Base-by-base conservation (phyloP, 1,140 invertebrate species). In the Lepidotrigona ventralis region DNA sequence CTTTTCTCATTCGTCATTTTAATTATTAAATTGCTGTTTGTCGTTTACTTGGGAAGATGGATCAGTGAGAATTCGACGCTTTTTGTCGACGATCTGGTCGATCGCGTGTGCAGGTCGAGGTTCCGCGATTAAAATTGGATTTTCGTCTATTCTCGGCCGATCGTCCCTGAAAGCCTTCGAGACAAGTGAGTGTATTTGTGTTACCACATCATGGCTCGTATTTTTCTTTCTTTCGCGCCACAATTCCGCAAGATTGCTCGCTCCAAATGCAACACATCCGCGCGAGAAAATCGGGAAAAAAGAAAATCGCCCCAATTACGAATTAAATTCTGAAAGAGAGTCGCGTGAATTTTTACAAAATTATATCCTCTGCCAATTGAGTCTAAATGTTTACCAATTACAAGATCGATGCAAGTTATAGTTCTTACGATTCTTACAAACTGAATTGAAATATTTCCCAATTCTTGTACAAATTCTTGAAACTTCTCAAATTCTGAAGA, bases 121-220 rank as follows among this genome's bases (percentile, higher is more conserved):
- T 90, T 87, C 86, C 79, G 85, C 51, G 88, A 88, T 89, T 89
- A 89, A 89, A 90, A 88, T 90, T 90, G 86, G 83, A 90, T 88
- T 88, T 90, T 86, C 83, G 80, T 86, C 86, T 90, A 90, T 90
- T 90, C 83, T 85, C 70, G 82, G 82, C 83, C 33, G 73, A 8
- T 29, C 78, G 89, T 75, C 86, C 88, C 84, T 89, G 89, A 90
- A 86, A 86, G 84, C 84, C 89, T 89, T 85, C 78, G 74, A 85
- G 80, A 85, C 83, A 33, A 81, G 69, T 64, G 54, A 60, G 66
- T 53, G 66, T 86, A 89, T 86, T 89, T 90, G 77, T 76, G 84
- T 84, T 79, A 66, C 69, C 72, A 56, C 46, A 33, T 3, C 26
- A 53, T 11, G 56, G 8, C 21, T 15, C 54, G 39, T 78, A 21